Conservation (phyloP, 2,113 vertebrate genomes). For the Halcyon senegalensis region DNA sequence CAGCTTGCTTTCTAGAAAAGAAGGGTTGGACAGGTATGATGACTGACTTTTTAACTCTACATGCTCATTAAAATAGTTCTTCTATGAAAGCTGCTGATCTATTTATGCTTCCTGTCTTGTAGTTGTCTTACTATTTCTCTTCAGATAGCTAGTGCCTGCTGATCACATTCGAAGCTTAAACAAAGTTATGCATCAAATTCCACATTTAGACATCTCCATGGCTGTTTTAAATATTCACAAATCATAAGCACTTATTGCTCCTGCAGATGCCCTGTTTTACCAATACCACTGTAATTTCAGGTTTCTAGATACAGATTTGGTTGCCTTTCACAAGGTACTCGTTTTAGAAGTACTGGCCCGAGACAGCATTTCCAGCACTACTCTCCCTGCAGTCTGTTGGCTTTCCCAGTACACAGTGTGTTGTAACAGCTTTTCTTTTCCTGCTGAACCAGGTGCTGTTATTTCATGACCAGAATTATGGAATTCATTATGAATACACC, state of each 20-base stretch:
- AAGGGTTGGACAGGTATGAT: background rate
- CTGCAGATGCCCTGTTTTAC: background rate
- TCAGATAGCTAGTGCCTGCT: background rate
- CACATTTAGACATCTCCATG: background rate
- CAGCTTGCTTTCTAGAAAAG: background rate
- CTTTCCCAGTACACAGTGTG: background rate
- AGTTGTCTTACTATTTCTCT: background rate
- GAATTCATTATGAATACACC: conserved; percentile 97
- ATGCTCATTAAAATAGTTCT: background rate
- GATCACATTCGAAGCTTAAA: background rate
- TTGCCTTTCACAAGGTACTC: background rate
- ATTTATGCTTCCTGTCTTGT: background rate
- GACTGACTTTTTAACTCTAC: background rate
- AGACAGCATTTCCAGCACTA: background rate
- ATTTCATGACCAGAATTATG: conserved; percentile 95
- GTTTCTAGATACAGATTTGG: background rate
- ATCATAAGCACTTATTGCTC: background rate
- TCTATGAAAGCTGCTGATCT: background rate
- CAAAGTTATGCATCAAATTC: background rate
- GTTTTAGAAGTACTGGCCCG: background rate
- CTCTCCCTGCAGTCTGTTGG: background rate
- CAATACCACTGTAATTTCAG: background rate
- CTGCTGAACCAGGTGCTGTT: conserved; percentile 85
- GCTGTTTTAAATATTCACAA: background rate
- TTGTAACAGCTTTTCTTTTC: conserved; percentile 33